These are phyloP conservation scores for Variabilichromis moorii DNA, from an alignment of 2,113 vertebrate genomes.

Conservation along the genomic window DNA sequence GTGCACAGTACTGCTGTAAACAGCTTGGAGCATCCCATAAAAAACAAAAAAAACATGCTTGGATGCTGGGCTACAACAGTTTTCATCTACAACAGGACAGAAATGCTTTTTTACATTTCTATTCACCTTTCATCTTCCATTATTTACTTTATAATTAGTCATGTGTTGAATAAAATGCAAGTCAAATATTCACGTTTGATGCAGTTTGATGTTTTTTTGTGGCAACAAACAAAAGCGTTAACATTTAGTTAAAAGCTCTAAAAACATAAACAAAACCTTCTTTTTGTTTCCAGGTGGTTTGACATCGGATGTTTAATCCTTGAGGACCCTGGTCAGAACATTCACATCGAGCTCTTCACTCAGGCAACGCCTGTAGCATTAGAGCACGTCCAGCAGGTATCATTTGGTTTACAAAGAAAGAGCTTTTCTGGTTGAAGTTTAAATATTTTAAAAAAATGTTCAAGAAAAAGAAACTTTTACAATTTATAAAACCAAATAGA, in stretches of 20 bases:
- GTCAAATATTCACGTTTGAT: neutral
- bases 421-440: neutral
- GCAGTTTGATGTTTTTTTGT: neutral
- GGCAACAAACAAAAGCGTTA: neutral
- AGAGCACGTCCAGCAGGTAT: slow-evolving; percentile 86
- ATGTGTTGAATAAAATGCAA: neutral
- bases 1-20: neutral
- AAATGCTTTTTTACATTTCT: neutral
- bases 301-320: slow-evolving; percentile 92
- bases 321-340: slow-evolving; percentile 83
- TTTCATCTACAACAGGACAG: neutral
- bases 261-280: neutral
- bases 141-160: neutral
- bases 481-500: neutral
- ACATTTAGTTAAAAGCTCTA: neutral
- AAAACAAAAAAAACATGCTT: accelerated
- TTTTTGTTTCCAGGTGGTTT: slow-evolving; percentile 81
- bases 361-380: slow-evolving; percentile 89
- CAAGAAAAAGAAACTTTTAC: neutral
- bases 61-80: neutral
- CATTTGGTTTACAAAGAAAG: neutral
- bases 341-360: slow-evolving; percentile 87
- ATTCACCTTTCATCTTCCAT: neutral
- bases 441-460: accelerated
- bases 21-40: neutral